Evolutionary conservation across 2,113 vertebrate species (phyloP), one percentile per base, ranked within the genome.

Genomic region (Chionomys nivalis): DNA sequence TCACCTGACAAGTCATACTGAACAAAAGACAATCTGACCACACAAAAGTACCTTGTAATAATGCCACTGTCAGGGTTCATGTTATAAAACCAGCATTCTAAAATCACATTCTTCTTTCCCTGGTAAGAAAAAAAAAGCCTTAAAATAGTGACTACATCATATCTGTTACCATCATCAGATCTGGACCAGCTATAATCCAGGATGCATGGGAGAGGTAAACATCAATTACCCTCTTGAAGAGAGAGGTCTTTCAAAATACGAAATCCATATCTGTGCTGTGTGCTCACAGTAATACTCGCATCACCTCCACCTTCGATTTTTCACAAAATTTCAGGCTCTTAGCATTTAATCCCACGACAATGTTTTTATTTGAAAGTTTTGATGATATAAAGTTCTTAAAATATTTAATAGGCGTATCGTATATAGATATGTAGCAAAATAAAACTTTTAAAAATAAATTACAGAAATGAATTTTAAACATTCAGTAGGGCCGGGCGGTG

Each of bases 391-490:
- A 36, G 33, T 28, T 39, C 66, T 88, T 78, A 63, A 44, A 82
- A 85, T 81, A 55, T 52, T 81, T 87, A 73, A 76, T 28, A 86
- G 4, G 87, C 61, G 52, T 61, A 73, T 85, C 68, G 55, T 58
- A 39, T 85, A 76, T 10, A 10, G 73, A 17, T 77, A 19, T 13
- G 65, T 5, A 82, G 24, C 52, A 94, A 94, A 94, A 88, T 33
- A 93, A 94, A 72, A 13, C 33, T 86, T 95, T 97, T 39, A 68
- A 52, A 94, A 88, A 17, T 75, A n/a, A 91, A 94, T 10, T 76
- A 26, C 39, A 68, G 65, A 88, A 93, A 89, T 91, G 78, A 92
- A 39, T 87, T 63, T 63, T 91, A 89, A 97, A 83, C n/a, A 73
- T 87, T 47, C 89, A 78, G n/a, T 78, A 90, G 31, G 33, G n/a